Evolutionary conservation across 2,113 vertebrate species (phyloP).

Genomic region (Hylia prasina): DNA sequence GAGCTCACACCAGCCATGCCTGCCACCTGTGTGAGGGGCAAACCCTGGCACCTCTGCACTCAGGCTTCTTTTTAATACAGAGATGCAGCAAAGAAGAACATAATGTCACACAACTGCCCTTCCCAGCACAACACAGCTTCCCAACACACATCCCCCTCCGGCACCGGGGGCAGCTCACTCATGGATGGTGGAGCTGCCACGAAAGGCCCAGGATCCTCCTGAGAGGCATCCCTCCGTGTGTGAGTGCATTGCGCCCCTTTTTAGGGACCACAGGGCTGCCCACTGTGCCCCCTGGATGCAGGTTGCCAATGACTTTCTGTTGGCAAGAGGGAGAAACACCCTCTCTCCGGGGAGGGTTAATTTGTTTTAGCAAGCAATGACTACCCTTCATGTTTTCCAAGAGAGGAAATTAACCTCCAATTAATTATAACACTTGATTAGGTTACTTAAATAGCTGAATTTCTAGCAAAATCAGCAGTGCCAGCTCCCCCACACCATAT

Average conservation of each 20-base stretch:
- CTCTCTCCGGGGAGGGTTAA: conserved; percentile 72
- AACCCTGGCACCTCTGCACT: not conserved
- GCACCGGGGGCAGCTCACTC: conserved; percentile 75
- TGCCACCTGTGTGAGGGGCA: not conserved
- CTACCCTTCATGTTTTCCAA: conserved; percentile 63
- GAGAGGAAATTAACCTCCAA: conserved; percentile 72
- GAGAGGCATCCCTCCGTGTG: conserved; percentile 58
- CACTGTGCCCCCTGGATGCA: conserved; percentile 41
- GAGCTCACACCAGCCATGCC: not conserved
- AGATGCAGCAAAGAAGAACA: not conserved
- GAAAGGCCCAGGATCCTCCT: conserved; percentile 67
- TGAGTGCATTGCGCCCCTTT: conserved; percentile 72
- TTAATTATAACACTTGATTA: conserved; percentile 73
- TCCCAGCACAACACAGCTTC: no score
- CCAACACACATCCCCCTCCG: conserved; percentile 63
- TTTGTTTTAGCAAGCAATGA: conserved; percentile 55
- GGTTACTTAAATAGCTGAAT: conserved; percentile 62
- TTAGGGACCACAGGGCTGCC: not conserved
- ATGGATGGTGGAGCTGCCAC: conserved; percentile 60
- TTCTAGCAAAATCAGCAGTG: conserved; percentile 58
- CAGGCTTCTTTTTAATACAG: not conserved
- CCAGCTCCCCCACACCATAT: not conserved
- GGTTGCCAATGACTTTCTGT: conserved; percentile 73
- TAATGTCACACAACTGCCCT: not conserved
- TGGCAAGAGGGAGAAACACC: conserved; percentile 47